These are phyloP conservation scores for Lasioglossum marginatum DNA, from an alignment of 2,888 invertebrate genomes.

Conservation along the genomic window DNA sequence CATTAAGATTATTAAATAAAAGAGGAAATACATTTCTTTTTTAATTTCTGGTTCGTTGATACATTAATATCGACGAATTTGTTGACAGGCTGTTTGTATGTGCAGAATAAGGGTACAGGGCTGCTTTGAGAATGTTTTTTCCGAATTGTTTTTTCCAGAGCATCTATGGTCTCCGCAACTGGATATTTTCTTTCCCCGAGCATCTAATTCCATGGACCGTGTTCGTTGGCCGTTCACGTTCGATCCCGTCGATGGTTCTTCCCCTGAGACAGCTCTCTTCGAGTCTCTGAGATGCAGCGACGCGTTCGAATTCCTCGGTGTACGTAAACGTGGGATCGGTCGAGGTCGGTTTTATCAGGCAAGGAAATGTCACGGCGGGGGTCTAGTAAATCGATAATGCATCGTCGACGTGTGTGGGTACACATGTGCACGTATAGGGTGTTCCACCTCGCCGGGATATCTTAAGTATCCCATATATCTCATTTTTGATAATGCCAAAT, in stretches of 20 bases:
- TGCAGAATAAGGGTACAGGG: too few species aligned
- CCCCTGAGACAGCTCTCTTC: not conserved
- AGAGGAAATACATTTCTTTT: too few species aligned
- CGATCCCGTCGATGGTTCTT: not conserved
- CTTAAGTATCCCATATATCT: not conserved
- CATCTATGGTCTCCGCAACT: not conserved
- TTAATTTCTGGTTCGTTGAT: too few species aligned
- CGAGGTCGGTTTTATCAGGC: slow-evolving; percentile 29
- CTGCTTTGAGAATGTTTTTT: too few species aligned
- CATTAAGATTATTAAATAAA: too few species aligned
- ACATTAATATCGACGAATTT: too few species aligned
- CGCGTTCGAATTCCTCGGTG: slow-evolving; percentile 4
- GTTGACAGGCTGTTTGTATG: too few species aligned
- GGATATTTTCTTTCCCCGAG: not conserved
- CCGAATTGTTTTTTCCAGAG: not conserved
- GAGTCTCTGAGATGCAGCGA: not conserved
- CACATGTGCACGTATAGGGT: not conserved
- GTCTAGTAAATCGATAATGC: slow-evolving; percentile 54
- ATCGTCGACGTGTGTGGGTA: slow-evolving; percentile 30
- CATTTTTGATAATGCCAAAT: not conserved
- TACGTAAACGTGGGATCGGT: slow-evolving; percentile 28
- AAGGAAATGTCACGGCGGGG: slow-evolving; percentile 49
- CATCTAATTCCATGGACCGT: not conserved
- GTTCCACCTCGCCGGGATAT: not conserved
- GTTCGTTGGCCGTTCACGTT: not conserved